These are phyloP conservation scores for Entomobrya multifasciata DNA, from an alignment of 2,888 invertebrate genomes.

Conservation along the genomic window DNA sequence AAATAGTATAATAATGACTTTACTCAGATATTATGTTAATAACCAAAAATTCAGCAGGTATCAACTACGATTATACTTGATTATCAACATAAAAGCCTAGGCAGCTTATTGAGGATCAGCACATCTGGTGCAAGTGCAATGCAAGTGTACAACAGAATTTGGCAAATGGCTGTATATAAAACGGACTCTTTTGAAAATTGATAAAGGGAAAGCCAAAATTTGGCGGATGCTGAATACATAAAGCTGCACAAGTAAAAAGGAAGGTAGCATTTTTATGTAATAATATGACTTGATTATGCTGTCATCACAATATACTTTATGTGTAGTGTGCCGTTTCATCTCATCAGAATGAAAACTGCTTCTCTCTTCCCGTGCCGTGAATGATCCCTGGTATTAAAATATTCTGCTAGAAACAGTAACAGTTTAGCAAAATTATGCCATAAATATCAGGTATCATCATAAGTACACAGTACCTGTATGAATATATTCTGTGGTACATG, in stretches of 20 bases:
- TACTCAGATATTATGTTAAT: neutral
- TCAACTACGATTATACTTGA: neutral
- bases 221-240: too few species aligned
- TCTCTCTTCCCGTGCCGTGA: neutral
- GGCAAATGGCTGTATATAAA: too few species aligned
- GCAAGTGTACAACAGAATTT: too few species aligned
- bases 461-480: neutral
- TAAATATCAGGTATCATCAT: neutral
- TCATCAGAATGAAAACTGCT: neutral
- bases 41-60: neutral
- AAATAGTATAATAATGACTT: neutral
- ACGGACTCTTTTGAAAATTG: too few species aligned
- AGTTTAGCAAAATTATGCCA: neutral
- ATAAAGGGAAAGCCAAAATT: neutral
- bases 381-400: too few species aligned
- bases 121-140: too few species aligned
- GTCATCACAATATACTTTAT: neutral
- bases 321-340: neutral
- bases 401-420: neutral
- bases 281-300: constrained; percentile 3
- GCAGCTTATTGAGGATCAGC: too few species aligned
- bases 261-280: neutral
- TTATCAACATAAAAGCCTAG: neutral
- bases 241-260: neutral
- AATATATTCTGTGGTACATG: neutral